Evolutionary conservation across 2,113 vertebrate genomes (phyloP).

Genomic region (Lepidothrix coronata): DNA sequence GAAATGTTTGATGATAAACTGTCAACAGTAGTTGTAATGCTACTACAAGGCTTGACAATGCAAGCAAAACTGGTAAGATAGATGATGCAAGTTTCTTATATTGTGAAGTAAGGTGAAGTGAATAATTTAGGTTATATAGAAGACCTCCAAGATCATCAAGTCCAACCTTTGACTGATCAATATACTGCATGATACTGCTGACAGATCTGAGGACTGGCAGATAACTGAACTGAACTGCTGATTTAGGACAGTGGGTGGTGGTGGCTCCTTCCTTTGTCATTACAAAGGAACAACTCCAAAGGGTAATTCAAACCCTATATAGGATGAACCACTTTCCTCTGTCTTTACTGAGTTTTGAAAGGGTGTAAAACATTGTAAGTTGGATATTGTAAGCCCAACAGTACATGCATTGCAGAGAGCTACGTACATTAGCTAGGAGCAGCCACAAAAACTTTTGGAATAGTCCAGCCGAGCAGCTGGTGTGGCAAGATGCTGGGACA

Average conservation of each 20-base stretch:
- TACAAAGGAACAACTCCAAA: not conserved
- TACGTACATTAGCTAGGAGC: not conserved
- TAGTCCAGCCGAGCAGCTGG: not conserved
- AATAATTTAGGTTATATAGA: not conserved
- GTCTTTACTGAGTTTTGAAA: not conserved
- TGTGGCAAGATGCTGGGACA: not conserved
- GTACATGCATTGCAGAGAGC: not conserved
- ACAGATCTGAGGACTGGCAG: not conserved
- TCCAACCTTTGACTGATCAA: too few species aligned
- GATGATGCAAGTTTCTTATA: not conserved
- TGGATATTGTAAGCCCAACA: not conserved
- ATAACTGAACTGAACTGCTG: not conserved
- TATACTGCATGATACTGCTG: not conserved
- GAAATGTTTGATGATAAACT: not conserved
- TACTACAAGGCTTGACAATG: not conserved
- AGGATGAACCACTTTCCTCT: not conserved
- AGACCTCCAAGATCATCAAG: not conserved
- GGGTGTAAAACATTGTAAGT: accelerated
- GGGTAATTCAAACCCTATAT: not conserved
- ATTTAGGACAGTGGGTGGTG: not conserved
- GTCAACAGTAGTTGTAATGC: not conserved
- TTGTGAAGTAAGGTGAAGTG: not conserved
- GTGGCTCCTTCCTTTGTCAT: not conserved
- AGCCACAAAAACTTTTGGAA: not conserved
- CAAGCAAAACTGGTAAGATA: not conserved